These are phyloP conservation scores for Caranx melampygus DNA, from an alignment of 2,113 vertebrate genomes.

Conservation along the genomic window DNA sequence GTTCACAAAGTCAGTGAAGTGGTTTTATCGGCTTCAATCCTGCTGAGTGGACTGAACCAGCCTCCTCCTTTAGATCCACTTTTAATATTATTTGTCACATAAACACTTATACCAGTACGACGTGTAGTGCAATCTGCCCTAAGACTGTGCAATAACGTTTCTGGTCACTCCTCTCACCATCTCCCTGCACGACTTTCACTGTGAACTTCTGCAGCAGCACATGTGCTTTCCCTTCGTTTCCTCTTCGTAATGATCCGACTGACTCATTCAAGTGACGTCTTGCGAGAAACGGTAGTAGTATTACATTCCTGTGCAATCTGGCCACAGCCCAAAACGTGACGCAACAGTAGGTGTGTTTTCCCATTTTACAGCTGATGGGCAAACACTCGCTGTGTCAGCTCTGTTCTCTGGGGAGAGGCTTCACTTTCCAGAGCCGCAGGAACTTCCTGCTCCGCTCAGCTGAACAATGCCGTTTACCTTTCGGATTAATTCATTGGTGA, in stretches of 20 bases:
- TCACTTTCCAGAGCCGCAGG: not conserved
- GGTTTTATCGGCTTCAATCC: too few species aligned
- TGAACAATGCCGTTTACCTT: not conserved
- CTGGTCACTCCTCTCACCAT: not conserved
- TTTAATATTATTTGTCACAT: too few species aligned
- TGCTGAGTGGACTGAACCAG: too few species aligned
- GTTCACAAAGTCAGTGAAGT: too few species aligned
- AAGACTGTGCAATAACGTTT: too few species aligned
- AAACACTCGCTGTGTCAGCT: slow-evolving; percentile 11
- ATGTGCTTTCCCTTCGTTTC: not conserved
- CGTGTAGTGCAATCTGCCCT: too few species aligned
- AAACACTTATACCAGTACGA: too few species aligned
- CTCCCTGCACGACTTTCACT: not conserved
- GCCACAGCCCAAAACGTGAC: not conserved
- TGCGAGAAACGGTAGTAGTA: not conserved
- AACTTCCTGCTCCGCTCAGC: not conserved
- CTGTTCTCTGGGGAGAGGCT: not conserved
- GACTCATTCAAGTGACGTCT: slow-evolving; percentile 13
- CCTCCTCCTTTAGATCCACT: too few species aligned
- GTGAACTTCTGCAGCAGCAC: not conserved
- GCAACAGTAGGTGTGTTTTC: not conserved
- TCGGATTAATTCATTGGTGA: not conserved
- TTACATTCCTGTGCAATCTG: not conserved
- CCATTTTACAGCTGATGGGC: not conserved
- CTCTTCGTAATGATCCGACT: not conserved